A percentile compares a stretch with the other conserved stretches of the same genome.
Conservation (phyloP, 2,888 invertebrate species). For the Acrocera orbiculus region DNA sequence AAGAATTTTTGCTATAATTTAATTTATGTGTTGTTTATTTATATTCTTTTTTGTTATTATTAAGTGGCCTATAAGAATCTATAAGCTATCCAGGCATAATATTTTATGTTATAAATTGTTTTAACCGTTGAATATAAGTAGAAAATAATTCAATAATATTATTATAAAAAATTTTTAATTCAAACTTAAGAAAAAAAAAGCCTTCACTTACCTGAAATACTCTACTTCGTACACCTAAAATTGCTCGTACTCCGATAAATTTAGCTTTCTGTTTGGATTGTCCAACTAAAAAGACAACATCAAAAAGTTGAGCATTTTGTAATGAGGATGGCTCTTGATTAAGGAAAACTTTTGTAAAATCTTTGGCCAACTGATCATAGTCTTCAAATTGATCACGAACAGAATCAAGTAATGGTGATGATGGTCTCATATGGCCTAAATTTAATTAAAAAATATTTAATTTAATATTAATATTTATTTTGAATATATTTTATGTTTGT, state of each 20-base stretch:
- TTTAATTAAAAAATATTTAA: neutral
- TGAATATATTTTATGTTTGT: no score
- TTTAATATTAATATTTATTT: no score
- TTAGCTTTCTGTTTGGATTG: constrained; percentile 82
- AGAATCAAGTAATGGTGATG: constrained; percentile 78
- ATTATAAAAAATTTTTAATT: neutral
- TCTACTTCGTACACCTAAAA: constrained; percentile 75
- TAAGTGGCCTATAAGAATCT: no score
- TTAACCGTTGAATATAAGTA: neutral
- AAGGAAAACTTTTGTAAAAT: constrained; percentile 76
- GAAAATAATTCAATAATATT: neutral
- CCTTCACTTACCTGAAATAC: constrained; percentile 33
- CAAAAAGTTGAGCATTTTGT: constrained; percentile 68
- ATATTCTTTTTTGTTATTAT: no score
- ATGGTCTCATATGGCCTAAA: constrained; percentile 75
- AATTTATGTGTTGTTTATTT: no score
- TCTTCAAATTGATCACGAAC: constrained; percentile 88
- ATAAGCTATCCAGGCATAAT: no score
- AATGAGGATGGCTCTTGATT: constrained; percentile 64
- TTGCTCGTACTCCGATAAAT: constrained; percentile 79
- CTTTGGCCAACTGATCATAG: constrained; percentile 83
- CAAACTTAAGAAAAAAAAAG: neutral
- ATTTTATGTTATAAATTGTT: neutral
- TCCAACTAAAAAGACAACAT: constrained; percentile 79
- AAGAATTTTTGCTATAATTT: no score